Conservation (phyloP, 2,888 invertebrate genomes). For the Lissocephala sabroskyi region DNA sequence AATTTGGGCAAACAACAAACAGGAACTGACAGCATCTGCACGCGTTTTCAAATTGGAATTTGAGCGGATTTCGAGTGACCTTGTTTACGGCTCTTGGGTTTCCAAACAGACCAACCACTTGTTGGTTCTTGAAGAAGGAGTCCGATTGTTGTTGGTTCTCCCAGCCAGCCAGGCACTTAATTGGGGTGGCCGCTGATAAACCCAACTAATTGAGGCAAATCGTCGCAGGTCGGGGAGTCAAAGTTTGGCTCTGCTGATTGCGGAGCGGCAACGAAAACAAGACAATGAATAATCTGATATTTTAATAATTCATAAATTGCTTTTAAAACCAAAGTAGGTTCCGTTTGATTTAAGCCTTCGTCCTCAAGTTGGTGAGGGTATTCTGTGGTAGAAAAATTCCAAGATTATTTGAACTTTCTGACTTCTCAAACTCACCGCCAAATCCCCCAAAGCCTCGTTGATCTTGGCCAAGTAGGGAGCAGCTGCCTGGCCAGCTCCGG, state of each 20-base stretch:
- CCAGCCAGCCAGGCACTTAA: constrained; percentile 27
- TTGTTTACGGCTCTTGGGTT: constrained; percentile 48
- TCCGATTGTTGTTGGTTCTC: too few species aligned
- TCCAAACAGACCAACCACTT: constrained; percentile 35
- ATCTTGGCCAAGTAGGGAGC: constrained; percentile 27
- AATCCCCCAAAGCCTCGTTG: constrained; percentile 24
- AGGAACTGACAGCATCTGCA: constrained; percentile 27
- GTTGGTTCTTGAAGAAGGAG: neutral
- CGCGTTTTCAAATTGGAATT: constrained; percentile 25
- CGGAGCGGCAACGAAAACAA: too few species aligned
- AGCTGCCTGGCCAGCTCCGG: constrained; percentile 26
- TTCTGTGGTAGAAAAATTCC: constrained; percentile 24
- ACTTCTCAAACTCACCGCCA: constrained; percentile 24
- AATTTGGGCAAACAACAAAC: constrained; percentile 14
- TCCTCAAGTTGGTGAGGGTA: constrained; percentile 24
- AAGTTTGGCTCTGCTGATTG: too few species aligned
- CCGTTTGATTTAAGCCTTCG: neutral
- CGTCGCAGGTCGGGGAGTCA: neutral
- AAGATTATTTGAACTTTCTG: too few species aligned
- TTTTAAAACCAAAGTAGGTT: neutral
- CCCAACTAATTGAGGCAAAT: constrained; percentile 36
- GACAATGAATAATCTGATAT: too few species aligned
- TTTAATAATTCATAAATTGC: neutral
- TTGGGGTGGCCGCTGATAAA: constrained; percentile 47
- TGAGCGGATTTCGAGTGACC: constrained; percentile 34